A percentile compares a stretch with the other conserved stretches of the same genome.
These are phyloP conservation scores for Cheilosia impressa DNA, from an alignment of 2,888 invertebrate genomes.

Conservation along the genomic window DNA sequence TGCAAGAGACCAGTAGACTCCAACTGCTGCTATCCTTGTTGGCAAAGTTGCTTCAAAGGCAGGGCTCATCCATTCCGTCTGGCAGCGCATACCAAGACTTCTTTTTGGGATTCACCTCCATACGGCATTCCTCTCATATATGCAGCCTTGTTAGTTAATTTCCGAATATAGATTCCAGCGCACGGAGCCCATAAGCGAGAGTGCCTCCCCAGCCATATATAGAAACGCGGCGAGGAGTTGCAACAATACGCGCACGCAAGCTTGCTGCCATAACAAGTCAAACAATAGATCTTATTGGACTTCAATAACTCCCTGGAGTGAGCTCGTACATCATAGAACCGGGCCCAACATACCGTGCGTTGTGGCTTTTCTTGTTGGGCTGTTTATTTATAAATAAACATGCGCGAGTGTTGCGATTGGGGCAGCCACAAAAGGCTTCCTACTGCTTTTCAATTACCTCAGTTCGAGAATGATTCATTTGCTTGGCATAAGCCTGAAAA, in stretches of 20 bases:
- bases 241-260: conserved; percentile 25
- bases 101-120: conserved; percentile 62
- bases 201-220: conserved; percentile 55
- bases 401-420: conserved; percentile 52
- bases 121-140: conserved; percentile 42
- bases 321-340: conserved; percentile 51
- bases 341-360: background rate
- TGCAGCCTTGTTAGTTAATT: conserved; percentile 58
- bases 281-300: conserved; percentile 67
- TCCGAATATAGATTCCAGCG: conserved; percentile 67
- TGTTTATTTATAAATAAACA: conserved; percentile 57
- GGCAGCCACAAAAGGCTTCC: conserved; percentile 48
- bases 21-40: background rate
- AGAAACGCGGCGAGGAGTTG: conserved; percentile 7
- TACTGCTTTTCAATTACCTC: conserved; percentile 71
- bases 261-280: conserved; percentile 38
- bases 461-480: conserved; percentile 60
- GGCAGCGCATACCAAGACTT: conserved; percentile 36
- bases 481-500: conserved; percentile 52
- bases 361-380: conserved; percentile 20
- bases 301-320: conserved; percentile 70
- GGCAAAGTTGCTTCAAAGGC: background rate
- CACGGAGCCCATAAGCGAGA: conserved; percentile 44
- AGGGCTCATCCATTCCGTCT: conserved; percentile 47
- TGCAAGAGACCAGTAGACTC: background rate